Conservation (phyloP, 2,888 invertebrate genomes). For the Amblyteles armatorius region DNA sequence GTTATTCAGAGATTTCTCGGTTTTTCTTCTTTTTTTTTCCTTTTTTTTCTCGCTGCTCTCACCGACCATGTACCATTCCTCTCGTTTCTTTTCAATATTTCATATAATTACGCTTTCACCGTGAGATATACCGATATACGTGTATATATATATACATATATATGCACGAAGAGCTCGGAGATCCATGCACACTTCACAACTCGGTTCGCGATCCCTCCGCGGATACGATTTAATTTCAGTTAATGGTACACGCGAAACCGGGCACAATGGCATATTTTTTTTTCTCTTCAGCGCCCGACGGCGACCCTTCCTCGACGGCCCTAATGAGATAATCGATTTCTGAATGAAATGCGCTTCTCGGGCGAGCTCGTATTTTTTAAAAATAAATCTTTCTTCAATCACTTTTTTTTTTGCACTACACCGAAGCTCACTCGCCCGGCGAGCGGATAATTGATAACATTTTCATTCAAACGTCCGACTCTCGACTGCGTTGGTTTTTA, state of each 20-base stretch:
- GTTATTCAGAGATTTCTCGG: constrained; percentile 65
- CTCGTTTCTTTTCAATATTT: constrained; percentile 65
- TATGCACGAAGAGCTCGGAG: neutral
- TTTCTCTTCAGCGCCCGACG: constrained; percentile 3
- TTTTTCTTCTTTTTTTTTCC: too few relatives aligned
- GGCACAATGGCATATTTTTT: constrained; percentile 39
- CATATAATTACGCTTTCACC: constrained; percentile 62
- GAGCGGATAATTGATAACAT: constrained; percentile 66
- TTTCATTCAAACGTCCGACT: constrained; percentile 57
- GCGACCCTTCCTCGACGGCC: neutral
- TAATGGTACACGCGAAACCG: constrained; percentile 40
- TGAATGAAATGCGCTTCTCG: constrained; percentile 43
- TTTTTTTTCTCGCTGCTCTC: constrained; percentile 42
- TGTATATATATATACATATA: neutral
- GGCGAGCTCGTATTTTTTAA: neutral
- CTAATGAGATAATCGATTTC: constrained; percentile 55
- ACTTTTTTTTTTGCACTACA: constrained; percentile 9
- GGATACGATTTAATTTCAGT: constrained; percentile 64
- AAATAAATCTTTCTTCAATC: neutral
- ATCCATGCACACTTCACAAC: constrained; percentile 38
- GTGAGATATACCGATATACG: neutral
- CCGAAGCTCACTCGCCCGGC: constrained; percentile 24
- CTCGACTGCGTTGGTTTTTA: constrained; percentile 53
- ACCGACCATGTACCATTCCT: constrained; percentile 28
- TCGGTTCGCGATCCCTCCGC: constrained; percentile 31